A percentile compares a stretch with the other conserved stretches of the same genome.
Evolutionary conservation across 2,113 vertebrate species (phyloP).

Genomic region (Polyodon spathula): DNA sequence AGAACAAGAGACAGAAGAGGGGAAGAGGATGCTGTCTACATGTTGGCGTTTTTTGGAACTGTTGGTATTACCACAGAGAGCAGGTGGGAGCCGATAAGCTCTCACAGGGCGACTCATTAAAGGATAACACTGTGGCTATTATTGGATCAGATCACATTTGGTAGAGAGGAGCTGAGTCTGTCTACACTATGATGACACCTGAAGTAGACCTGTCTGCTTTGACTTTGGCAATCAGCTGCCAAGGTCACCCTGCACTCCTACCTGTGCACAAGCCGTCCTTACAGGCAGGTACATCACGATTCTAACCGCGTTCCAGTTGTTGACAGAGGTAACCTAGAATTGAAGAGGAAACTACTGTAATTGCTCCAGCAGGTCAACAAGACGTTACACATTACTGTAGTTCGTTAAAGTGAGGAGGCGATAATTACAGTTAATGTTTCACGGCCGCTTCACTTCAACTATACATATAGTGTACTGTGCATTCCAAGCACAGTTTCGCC

Average conservation of each 20-base stretch:
- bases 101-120: constrained; percentile 31
- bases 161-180: constrained; percentile 38
- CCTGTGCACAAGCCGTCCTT: constrained; percentile 9
- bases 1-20: constrained; percentile 29
- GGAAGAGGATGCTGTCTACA: constrained; percentile 32
- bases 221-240: constrained; percentile 38
- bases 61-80: constrained; percentile 25
- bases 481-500: too few species aligned
- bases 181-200: constrained; percentile 38
- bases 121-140: constrained; percentile 40
- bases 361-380: too few species aligned
- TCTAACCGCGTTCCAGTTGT: not conserved
- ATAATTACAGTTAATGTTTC: constrained; percentile 15
- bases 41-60: constrained; percentile 30
- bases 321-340: constrained; percentile 10
- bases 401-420: constrained; percentile 6
- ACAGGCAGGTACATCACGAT: constrained; percentile 10
- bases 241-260: constrained; percentile 52
- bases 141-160: constrained; percentile 49
- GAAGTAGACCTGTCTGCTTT: constrained; percentile 32
- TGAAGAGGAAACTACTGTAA: constrained; percentile 8
- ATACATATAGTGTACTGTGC: too few species aligned
- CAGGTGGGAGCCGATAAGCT: constrained; percentile 37
- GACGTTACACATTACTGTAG: not conserved
- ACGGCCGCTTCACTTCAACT: too few species aligned